These are phyloP conservation scores for Acanthochromis polyacanthus DNA, from an alignment of 2,113 vertebrate genomes.

Conservation along the genomic window DNA sequence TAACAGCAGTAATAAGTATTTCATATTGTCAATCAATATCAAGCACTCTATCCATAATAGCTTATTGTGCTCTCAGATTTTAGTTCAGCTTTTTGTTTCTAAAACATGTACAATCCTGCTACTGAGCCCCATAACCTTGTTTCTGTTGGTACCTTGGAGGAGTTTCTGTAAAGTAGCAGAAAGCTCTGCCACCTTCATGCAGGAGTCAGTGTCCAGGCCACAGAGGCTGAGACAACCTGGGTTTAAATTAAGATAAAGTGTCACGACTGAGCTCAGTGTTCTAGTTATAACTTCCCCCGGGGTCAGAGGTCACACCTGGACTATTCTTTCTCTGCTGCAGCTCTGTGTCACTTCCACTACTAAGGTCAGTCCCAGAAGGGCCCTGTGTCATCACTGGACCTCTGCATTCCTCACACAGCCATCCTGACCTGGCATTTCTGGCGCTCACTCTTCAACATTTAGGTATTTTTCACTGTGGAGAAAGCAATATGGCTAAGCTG, in stretches of 20 bases:
- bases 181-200: constrained; percentile 49
- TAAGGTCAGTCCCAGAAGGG: constrained; percentile 73
- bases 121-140: constrained; percentile 45
- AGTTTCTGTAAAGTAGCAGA: constrained; percentile 59
- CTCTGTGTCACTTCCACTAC: constrained; percentile 70
- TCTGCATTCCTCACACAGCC: constrained; percentile 49
- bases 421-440: constrained; percentile 54
- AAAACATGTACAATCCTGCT: background rate
- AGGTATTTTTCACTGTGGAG: constrained; percentile 2
- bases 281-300: constrained; percentile 69
- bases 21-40: constrained; percentile 8
- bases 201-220: constrained; percentile 52
- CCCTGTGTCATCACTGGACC: constrained; percentile 49
- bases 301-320: constrained; percentile 77
- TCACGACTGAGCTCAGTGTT: constrained; percentile 61
- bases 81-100: background rate
- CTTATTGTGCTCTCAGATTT: background rate
- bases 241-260: constrained; percentile 85
- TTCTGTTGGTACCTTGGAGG: constrained; percentile 53
- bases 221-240: constrained; percentile 54
- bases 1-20: constrained; percentile 24
- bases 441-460: constrained; percentile 26
- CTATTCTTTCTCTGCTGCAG: constrained; percentile 76
- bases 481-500: constrained; percentile 2
- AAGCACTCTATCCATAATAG: constrained; percentile 8